A percentile compares a stretch with the other conserved stretches of the same genome.
Conservation (phyloP, 2,888 invertebrate species). For the Lagria hirta region DNA sequence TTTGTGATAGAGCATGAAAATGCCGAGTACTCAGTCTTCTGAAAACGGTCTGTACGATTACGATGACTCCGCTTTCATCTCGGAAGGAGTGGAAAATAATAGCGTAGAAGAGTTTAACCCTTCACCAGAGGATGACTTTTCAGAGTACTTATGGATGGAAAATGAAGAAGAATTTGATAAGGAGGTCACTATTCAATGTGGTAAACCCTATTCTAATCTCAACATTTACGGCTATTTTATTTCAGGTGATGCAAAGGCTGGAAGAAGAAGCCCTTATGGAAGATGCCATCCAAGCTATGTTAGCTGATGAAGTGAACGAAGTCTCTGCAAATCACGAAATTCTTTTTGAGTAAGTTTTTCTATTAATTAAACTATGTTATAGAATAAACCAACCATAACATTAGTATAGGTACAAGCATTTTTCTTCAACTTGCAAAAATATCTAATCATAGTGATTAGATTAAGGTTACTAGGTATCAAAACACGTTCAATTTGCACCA, state of each 20-base stretch:
- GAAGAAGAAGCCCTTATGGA: constrained; percentile 88
- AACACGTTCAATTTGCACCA: too few relatives aligned
- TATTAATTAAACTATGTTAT: too few relatives aligned
- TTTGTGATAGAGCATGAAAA: constrained; percentile 46
- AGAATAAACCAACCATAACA: too few relatives aligned
- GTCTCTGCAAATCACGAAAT: constrained; percentile 55
- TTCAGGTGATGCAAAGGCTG: constrained; percentile 78
- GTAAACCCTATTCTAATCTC: too few relatives aligned
- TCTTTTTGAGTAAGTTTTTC: constrained; percentile 32
- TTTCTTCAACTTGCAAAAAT: too few relatives aligned
- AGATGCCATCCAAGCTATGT: constrained; percentile 82
- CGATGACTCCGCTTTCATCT: constrained; percentile 43
- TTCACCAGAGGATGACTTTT: constrained; percentile 71
- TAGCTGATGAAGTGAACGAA: constrained; percentile 65
- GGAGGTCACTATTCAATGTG: too few relatives aligned
- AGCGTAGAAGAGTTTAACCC: constrained; percentile 51
- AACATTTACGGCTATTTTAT: too few relatives aligned
- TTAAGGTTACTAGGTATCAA: too few relatives aligned
- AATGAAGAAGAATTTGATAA: constrained; percentile 91
- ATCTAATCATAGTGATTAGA: too few relatives aligned
- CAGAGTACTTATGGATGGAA: constrained; percentile 94
- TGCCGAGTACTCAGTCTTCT: constrained; percentile 44
- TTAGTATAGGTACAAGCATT: too few relatives aligned
- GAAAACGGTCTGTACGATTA: constrained; percentile 48
- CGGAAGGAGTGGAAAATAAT: constrained; percentile 43